Conservation (phyloP, 2,797 vertebrate genomes). For the Epinephelus malabaricus region DNA sequence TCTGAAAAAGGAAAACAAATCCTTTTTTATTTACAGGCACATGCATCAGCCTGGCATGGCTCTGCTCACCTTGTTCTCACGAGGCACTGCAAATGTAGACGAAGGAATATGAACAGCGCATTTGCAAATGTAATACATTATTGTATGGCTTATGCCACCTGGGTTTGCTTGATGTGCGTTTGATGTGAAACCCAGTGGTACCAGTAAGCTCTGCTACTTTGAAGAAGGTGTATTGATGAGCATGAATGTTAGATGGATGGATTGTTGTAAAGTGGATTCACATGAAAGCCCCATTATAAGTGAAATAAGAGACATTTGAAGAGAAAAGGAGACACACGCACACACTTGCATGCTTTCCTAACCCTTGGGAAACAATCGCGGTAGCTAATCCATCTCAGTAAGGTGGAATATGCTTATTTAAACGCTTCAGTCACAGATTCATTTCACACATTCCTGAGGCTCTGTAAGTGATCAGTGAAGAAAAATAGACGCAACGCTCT, state of each 20-base stretch:
- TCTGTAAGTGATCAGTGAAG: conserved; percentile 66
- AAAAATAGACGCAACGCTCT: conserved; percentile 55
- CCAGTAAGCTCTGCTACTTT: conserved; percentile 37
- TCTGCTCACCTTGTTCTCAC: conserved; percentile 36
- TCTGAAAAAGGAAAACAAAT: conserved; percentile 49
- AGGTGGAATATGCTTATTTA: conserved; percentile 70
- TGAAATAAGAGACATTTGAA: conserved; percentile 51
- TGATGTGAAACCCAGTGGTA: conserved; percentile 50
- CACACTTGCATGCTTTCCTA: conserved; percentile 12
- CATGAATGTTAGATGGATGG: conserved; percentile 46
- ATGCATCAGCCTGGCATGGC: conserved; percentile 34
- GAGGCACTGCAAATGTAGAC: conserved; percentile 24
- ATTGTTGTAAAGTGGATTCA: conserved; percentile 42
- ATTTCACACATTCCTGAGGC: conserved; percentile 73
- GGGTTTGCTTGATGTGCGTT: conserved; percentile 52
- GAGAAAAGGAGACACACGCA: conserved; percentile 25
- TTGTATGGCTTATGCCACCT: conserved; percentile 42
- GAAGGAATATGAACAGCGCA: conserved; percentile 34
- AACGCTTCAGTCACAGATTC: conserved; percentile 74
- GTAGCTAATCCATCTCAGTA: conserved; percentile 65
- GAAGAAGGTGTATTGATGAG: conserved; percentile 45
- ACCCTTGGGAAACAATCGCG: conserved; percentile 46
- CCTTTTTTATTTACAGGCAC: conserved; percentile 45
- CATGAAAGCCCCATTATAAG: conserved; percentile 58
- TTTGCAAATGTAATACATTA: conserved; percentile 45